Percentiles rank a stretch among this genome's conserved stretches.
Conservation (phyloP, 2,888 invertebrate genomes). For the Ennomos quercinarius region DNA sequence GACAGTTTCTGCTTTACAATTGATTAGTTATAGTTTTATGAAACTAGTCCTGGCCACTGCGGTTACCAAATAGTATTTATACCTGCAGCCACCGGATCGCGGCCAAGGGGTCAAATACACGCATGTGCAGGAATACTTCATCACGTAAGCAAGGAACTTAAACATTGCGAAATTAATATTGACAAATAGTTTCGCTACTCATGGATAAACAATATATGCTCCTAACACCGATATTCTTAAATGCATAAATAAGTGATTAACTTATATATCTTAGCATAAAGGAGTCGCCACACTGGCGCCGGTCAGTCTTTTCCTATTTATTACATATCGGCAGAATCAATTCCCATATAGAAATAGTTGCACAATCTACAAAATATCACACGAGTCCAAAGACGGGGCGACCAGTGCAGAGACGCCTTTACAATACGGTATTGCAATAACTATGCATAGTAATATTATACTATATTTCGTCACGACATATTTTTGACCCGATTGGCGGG, state of each 20-base stretch:
- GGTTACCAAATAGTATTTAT: no score
- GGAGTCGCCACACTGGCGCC: conserved; percentile 33
- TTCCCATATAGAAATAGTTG: conserved; percentile 5
- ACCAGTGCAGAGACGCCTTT: conserved; percentile 32
- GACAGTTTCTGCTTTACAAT: no score
- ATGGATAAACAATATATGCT: conserved; percentile 1
- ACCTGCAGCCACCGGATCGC: no score
- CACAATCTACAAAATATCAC: conserved; percentile 34
- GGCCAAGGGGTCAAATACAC: no score
- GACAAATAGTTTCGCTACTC: neutral
- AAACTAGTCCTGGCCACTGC: no score
- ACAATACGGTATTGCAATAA: conserved; percentile 10
- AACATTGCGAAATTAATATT: conserved; percentile 2
- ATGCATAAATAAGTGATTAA: conserved; percentile 29
- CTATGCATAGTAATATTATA: neutral
- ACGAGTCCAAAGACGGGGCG: conserved; percentile 35
- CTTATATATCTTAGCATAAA: conserved; percentile 20
- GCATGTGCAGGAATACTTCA: neutral
- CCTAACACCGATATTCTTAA: conserved; percentile 28
- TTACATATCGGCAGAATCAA: conserved; percentile 14
- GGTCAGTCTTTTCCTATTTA: conserved; percentile 32
- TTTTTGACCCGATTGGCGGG: no score
- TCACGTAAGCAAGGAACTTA: conserved; percentile 14
- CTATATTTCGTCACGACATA: no score
- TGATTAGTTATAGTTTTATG: no score